phyloP scores from a whole-genome alignment of 2,113 vertebrate species.

The Malurus melanocephalus region DNA sequence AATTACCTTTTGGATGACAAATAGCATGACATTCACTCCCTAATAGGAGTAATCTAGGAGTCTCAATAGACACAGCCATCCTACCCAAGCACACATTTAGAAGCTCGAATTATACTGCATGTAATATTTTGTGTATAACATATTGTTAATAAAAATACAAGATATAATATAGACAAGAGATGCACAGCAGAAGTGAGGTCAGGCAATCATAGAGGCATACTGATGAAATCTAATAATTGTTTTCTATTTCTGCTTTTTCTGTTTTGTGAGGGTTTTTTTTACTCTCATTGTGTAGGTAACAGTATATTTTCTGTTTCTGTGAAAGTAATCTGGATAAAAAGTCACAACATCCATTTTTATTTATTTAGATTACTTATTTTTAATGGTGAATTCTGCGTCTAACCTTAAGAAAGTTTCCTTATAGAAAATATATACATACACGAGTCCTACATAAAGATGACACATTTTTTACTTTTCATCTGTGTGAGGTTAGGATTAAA shows the following conservation, averaged over 20 bases:
- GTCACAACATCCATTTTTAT: neutral
- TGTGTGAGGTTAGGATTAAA: neutral
- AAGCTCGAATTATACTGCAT: slow-evolving; percentile 8
- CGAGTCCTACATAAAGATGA: neutral
- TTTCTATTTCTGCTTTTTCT: neutral
- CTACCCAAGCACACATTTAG: neutral
- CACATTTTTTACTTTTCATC: neutral
- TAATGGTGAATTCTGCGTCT: neutral
- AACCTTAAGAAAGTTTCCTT: neutral
- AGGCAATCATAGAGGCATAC: neutral
- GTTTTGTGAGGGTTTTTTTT: neutral
- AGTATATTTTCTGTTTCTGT: neutral
- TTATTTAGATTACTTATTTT: neutral
- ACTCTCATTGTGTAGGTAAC: neutral
- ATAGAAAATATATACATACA: neutral
- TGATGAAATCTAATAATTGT: neutral
- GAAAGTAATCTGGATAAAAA: neutral
- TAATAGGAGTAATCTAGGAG: slow-evolving; percentile 49
- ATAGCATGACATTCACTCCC: slow-evolving; percentile 25
- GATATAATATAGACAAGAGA: neutral
- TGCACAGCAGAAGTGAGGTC: neutral
- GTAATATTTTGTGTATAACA: slow-evolving; percentile 38
- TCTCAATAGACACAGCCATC: slow-evolving; percentile 29
- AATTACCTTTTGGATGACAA: slow-evolving; percentile 49
- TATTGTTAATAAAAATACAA: slow-evolving; percentile 13